Evolutionary conservation across 2,113 vertebrate genomes (phyloP).

Genomic region (Corythaeola cristata): DNA sequence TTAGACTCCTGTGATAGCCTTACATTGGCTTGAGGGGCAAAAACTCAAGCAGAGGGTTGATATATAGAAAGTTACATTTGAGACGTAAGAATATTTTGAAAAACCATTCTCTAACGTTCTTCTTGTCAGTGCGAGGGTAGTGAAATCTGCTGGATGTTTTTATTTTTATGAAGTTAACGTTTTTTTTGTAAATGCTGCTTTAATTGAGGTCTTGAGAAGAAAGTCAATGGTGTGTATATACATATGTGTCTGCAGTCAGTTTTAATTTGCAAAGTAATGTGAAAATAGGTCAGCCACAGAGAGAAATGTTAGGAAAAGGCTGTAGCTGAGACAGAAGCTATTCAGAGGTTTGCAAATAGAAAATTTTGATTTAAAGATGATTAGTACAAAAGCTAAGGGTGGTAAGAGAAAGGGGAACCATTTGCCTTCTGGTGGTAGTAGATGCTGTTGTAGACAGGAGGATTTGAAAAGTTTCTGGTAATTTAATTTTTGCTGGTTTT

Average conservation of each 20-base stretch:
- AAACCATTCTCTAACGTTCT: background rate
- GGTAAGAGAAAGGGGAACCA: background rate
- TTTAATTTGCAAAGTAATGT: constrained; percentile 57
- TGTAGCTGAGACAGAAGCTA: background rate
- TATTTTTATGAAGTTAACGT: background rate
- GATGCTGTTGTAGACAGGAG: background rate
- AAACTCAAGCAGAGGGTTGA: background rate
- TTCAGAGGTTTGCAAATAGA: background rate
- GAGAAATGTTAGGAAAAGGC: constrained; percentile 4
- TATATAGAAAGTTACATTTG: background rate
- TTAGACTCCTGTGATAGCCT: background rate
- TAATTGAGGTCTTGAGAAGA: constrained; percentile 53
- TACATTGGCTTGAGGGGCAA: background rate
- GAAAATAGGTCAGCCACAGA: constrained; percentile 61
- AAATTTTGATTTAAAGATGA: background rate
- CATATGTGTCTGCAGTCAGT: constrained; percentile 59
- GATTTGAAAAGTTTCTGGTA: background rate
- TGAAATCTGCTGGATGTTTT: constrained; percentile 24
- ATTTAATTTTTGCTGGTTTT: background rate
- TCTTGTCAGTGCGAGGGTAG: background rate
- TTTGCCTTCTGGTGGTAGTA: background rate
- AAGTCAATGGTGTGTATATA: constrained; percentile 56
- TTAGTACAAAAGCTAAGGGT: background rate
- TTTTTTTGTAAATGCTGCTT: constrained; percentile 33
- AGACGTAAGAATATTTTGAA: background rate